These are phyloP conservation scores for Zapus hudsonius DNA, from an alignment of 2,113 vertebrate genomes.

Conservation along the genomic window DNA sequence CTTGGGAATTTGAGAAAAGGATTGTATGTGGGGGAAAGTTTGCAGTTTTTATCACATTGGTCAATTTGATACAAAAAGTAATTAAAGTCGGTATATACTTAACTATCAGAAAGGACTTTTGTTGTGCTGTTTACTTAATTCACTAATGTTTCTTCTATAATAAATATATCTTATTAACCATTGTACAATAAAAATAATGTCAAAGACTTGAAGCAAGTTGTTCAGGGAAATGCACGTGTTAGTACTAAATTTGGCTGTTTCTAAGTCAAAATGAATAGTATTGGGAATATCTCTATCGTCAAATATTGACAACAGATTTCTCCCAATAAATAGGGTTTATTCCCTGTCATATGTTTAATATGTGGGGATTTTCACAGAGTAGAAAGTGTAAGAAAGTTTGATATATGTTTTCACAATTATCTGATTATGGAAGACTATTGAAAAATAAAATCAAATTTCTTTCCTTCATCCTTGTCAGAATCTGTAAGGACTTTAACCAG, in stretches of 20 bases:
- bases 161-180: conserved; percentile 31
- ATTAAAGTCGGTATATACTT: not conserved
- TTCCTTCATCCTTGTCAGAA: not conserved
- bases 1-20: conserved; percentile 47
- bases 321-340: not conserved
- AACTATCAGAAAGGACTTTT: not conserved
- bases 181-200: not conserved
- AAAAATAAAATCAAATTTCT: conserved; percentile 34
- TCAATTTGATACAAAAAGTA: not conserved
- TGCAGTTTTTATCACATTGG: not conserved
- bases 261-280: not conserved
- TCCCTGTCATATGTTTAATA: not conserved
- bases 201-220: not conserved
- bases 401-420: not conserved
- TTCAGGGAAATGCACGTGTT: not conserved
- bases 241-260: not conserved
- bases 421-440: not conserved
- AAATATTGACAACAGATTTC: conserved; percentile 26
- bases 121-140: conserved; percentile 16
- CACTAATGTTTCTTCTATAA: not conserved
- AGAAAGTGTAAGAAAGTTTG: conserved; percentile 14
- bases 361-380: not conserved
- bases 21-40: not conserved
- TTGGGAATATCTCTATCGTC: not conserved
- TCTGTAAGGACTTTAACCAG: not conserved